Conservation (phyloP, 2,797 vertebrate genomes). For the Pangasius krempfi region DNA sequence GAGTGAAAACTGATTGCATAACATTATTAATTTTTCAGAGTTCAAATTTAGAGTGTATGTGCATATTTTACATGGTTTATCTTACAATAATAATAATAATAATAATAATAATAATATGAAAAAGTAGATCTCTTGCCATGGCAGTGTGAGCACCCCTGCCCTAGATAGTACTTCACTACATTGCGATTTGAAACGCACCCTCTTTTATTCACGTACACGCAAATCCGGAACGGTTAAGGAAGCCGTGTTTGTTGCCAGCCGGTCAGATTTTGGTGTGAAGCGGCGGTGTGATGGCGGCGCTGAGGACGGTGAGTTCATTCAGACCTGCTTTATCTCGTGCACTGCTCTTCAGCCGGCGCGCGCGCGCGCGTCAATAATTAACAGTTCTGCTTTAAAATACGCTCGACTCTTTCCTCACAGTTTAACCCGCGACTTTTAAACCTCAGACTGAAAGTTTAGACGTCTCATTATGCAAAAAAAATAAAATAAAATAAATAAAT, state of each 20-base stretch:
- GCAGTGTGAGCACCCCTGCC: too few relatives aligned
- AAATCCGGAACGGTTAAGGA: slow-evolving; percentile 64
- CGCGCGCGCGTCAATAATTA: slow-evolving; percentile 61
- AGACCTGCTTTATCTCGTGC: slow-evolving; percentile 27
- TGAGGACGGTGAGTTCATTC: slow-evolving; percentile 75
- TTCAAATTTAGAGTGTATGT: too few relatives aligned
- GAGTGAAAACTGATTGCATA: too few relatives aligned
- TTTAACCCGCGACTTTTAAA: not conserved
- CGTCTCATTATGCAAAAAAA: not conserved
- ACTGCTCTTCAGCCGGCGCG: not conserved
- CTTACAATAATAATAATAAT: too few relatives aligned
- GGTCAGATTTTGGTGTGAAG: slow-evolving; percentile 46
- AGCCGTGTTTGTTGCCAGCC: slow-evolving; percentile 58
- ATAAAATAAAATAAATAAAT: not conserved
- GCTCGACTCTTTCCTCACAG: not conserved
- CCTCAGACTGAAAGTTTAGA: not conserved
- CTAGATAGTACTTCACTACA: too few relatives aligned
- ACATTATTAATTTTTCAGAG: too few relatives aligned
- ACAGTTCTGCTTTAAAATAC: not conserved
- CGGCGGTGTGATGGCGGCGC: slow-evolving; percentile 73
- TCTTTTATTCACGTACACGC: too few relatives aligned
- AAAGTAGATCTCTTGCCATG: too few relatives aligned
- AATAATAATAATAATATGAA: too few relatives aligned
- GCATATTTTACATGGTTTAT: too few relatives aligned
- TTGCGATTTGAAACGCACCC: not conserved